Conservation (phyloP, 1,140 invertebrate genomes). For the Xylocopa sonorina region DNA sequence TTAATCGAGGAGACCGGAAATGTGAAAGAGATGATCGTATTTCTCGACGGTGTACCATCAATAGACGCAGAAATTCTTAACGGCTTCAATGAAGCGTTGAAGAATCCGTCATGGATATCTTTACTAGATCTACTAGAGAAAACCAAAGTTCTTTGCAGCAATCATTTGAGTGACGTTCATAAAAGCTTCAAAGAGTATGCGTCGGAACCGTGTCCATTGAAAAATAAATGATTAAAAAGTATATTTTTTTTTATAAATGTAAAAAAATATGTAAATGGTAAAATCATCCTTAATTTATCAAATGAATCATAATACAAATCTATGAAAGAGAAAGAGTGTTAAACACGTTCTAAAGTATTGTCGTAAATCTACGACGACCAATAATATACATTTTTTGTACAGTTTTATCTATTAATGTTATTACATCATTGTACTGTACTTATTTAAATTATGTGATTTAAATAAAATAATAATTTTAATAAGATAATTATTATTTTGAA, state of each 20-base stretch:
- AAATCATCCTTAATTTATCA: background rate
- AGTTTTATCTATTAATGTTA: background rate
- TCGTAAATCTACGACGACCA: background rate
- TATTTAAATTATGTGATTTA: conserved; percentile 16
- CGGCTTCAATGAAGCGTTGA: conserved; percentile 58
- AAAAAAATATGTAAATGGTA: too few species aligned
- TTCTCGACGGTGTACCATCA: conserved; percentile 61
- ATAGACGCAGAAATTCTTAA: conserved; percentile 65
- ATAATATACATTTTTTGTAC: background rate
- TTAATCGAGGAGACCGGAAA: conserved; percentile 48
- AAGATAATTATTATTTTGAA: background rate
- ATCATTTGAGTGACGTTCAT: conserved; percentile 62
- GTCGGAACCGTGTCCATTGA: conserved; percentile 64
- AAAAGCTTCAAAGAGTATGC: conserved; percentile 63
- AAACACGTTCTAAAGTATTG: background rate
- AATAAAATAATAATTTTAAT: conserved; percentile 4
- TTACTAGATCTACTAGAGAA: conserved; percentile 63
- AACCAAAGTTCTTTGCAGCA: conserved; percentile 45
- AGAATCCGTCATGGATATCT: conserved; percentile 35
- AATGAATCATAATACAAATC: background rate
- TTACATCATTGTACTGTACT: background rate
- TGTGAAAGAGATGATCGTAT: conserved; percentile 50
- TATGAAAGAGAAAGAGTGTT: background rate
- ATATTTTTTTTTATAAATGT: background rate
- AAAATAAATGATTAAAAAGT: conserved; percentile 40